Conservation (phyloP, 2,888 invertebrate species). For the Corbicula japonica region DNA sequence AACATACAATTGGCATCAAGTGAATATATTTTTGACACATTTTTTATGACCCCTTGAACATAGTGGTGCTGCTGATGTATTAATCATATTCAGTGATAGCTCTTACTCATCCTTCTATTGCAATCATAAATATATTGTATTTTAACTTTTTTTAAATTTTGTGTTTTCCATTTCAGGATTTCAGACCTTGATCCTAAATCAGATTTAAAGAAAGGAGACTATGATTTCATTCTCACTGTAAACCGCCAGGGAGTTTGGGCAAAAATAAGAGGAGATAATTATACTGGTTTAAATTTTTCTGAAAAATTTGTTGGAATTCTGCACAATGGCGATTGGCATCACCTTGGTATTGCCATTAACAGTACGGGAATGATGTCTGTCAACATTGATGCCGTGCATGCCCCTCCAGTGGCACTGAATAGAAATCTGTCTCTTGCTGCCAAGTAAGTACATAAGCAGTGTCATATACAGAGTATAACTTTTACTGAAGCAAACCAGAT, state of each 20-base stretch:
- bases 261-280: background rate
- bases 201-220: background rate
- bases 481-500: background rate
- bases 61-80: too few relatives aligned
- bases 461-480: background rate
- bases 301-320: background rate
- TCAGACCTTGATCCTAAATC: background rate
- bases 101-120: too few relatives aligned
- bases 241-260: background rate
- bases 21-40: too few relatives aligned
- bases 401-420: background rate
- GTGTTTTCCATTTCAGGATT: background rate
- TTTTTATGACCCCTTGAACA: too few relatives aligned
- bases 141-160: too few relatives aligned
- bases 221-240: too few relatives aligned
- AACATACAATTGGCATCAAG: too few relatives aligned
- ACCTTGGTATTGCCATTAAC: constrained; percentile 33
- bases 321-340: constrained; percentile 54
- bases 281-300: background rate
- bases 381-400: constrained; percentile 20
- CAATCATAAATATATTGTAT: too few relatives aligned
- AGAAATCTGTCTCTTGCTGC: background rate
- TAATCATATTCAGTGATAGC: too few relatives aligned
- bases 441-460: constrained; percentile 23
- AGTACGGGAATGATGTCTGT: constrained; percentile 6